Conservation (phyloP, 2,113 vertebrate species). For the Silurus asotus region DNA sequence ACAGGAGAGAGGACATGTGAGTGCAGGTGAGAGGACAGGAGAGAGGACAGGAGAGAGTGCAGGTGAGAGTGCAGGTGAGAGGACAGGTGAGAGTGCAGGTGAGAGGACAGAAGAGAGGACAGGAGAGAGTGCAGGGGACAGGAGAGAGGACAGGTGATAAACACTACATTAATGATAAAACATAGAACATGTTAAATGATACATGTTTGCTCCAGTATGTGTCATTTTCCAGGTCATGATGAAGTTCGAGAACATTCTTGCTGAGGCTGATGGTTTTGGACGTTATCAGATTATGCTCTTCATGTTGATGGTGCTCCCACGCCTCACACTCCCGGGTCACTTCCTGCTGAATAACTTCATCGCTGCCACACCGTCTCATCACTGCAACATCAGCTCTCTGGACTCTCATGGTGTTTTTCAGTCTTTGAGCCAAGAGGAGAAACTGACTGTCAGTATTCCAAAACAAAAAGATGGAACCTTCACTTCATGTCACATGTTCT, state of each 20-base stretch:
- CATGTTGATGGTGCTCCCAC: conserved; percentile 69
- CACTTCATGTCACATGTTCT: conserved; percentile 82
- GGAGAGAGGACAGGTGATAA: background rate
- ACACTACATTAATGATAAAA: background rate
- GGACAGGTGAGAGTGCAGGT: background rate
- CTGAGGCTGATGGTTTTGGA: conserved; percentile 74
- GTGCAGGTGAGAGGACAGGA: no score
- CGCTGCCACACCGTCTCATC: conserved; percentile 80
- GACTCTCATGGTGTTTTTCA: conserved; percentile 60
- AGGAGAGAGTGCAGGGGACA: background rate
- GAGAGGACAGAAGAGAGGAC: background rate
- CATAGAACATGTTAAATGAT: no score
- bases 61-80: background rate
- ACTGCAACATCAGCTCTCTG: conserved; percentile 73
- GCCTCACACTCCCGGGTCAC: conserved; percentile 80
- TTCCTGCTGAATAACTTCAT: conserved; percentile 89
- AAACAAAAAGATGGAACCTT: conserved; percentile 68
- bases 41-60: background rate
- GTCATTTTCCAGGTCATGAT: conserved; percentile 60
- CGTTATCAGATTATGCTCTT: conserved; percentile 75
- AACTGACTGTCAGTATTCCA: conserved; percentile 74
- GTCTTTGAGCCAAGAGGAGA: conserved; percentile 76
- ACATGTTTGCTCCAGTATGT: no score
- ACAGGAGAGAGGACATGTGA: no score
- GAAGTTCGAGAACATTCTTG: conserved; percentile 77